These are phyloP conservation scores for Spondyliosoma cantharus DNA, from an alignment of 2,797 vertebrate species.

Conservation along the genomic window DNA sequence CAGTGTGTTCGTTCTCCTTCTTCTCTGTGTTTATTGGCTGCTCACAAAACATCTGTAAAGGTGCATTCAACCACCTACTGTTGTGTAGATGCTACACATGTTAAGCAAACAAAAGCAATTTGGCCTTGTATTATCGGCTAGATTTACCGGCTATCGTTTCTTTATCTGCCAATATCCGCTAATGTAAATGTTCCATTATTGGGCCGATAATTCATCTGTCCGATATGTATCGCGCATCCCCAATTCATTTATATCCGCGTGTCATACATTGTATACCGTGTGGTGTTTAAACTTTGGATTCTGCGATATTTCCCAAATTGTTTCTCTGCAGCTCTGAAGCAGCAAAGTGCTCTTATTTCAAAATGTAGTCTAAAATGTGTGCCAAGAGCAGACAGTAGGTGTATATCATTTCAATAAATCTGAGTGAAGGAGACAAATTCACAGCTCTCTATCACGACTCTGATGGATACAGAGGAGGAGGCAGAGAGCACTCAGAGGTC, in stretches of 20 bases:
- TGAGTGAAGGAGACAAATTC: constrained; percentile 69
- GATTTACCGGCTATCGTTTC: no score
- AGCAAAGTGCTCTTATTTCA: constrained; percentile 55
- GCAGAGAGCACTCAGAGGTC: constrained; percentile 63
- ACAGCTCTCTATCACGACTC: constrained; percentile 57
- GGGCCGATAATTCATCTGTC: no score
- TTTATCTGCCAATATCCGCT: no score
- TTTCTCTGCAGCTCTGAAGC: constrained; percentile 37
- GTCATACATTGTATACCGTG: constrained; percentile 10
- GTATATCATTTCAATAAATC: constrained; percentile 79
- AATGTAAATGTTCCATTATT: no score
- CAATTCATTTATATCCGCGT: neutral
- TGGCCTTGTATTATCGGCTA: no score
- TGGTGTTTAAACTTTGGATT: constrained; percentile 22
- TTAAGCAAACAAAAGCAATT: no score
- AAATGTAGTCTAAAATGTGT: constrained; percentile 53
- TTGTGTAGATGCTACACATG: no score
- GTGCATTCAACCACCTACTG: no score
- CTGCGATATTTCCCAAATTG: constrained; percentile 28
- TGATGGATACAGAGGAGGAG: constrained; percentile 68
- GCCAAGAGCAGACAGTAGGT: constrained; percentile 53
- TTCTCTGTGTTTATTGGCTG: no score
- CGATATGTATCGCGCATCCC: no score
- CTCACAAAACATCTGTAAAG: no score
- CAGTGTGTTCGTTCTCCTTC: no score